Base-by-base conservation (phyloP, 2,113 vertebrate genomes). In the Caretta caretta region DNA sequence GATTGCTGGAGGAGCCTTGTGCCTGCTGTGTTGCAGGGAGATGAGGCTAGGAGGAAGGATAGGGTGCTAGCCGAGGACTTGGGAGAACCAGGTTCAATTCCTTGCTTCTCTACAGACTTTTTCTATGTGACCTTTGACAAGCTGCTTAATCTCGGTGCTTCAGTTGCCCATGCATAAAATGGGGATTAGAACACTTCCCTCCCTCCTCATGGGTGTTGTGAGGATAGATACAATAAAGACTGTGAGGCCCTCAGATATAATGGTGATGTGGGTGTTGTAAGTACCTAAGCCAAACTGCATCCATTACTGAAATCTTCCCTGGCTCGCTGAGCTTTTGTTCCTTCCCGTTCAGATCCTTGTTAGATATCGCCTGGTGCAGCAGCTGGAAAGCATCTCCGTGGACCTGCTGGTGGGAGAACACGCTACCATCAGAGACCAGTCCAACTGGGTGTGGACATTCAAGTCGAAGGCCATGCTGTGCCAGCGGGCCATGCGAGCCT, bases 401-500 rank as follows among this genome's bases (percentile, higher is more conserved):
- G 91, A 83, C 48, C 86, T 87, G 0, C 93, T 98, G 89, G 94
- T 88, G 0, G 90, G 82, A 42, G 98, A 98, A 38, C 95, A 13
- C 0, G 93, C 97, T 50, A 96, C 97, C 48, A 78, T 85, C 69
- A 95, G 95, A 54, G 95, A 98, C 87, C 95, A 88, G 56, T 59
- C 93, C 48, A 97, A 78, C 46, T 98, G 98, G 98, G 94, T 98
- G 49, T 78, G 88, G 16, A 94, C 96, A 59, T 98, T 98, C 80
- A 85, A 89, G 81, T 84, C 95, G 3, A 98, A 97, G 90, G 98
- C 97, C 10, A 98, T 97, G 84, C 96, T 98, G 53, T 97, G 94
- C 81, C 97, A 98, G n/a, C 93, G 69, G 86, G 98, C 98, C 1
- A 97, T 98, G 83, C 65, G 93, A 38, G 97, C 98, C 54, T 86